Evolutionary conservation across 2,888 invertebrate species (phyloP).

Genomic region (Ectemnius continuus): DNA sequence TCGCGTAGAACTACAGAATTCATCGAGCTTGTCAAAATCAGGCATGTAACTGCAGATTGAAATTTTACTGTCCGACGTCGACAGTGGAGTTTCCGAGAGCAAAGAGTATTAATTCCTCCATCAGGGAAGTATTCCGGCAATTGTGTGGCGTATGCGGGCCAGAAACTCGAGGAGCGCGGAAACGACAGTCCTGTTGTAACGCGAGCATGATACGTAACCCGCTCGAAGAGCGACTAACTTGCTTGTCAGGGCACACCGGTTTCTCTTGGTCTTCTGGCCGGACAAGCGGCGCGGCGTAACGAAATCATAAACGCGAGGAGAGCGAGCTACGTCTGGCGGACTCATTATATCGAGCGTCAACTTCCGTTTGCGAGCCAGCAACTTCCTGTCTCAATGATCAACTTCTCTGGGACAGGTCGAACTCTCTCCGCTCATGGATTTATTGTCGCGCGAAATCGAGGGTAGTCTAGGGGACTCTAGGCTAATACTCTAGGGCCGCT

Average conservation of each 20-base stretch:
- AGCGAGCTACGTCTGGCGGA: not conserved
- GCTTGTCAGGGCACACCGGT: conserved; percentile 40
- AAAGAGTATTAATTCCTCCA: conserved; percentile 29
- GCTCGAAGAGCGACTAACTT: conserved; percentile 26
- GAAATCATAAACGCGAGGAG: conserved; percentile 14
- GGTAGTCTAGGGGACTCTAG: no score
- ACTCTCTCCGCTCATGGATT: no score
- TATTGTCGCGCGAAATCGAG: no score
- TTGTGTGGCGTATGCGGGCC: conserved; percentile 41
- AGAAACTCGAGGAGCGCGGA: conserved; percentile 12
- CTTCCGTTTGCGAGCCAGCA: no score
- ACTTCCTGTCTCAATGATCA: no score
- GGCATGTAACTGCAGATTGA: not conserved
- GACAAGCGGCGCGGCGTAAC: conserved; percentile 10
- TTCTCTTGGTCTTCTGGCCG: not conserved
- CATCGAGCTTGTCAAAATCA: not conserved
- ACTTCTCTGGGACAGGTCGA: no score
- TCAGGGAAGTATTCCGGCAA: conserved; percentile 36
- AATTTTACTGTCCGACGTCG: not conserved
- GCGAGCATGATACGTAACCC: conserved; percentile 23
- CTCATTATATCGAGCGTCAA: no score
- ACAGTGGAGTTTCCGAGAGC: no score
- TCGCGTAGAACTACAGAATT: not conserved
- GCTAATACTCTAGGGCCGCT: no score
- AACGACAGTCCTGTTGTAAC: conserved; percentile 19